Percentiles rank a stretch among this genome's conserved stretches.
Evolutionary conservation across 2,797 vertebrate species (phyloP).

Genomic region (Myotis daubentonii): DNA sequence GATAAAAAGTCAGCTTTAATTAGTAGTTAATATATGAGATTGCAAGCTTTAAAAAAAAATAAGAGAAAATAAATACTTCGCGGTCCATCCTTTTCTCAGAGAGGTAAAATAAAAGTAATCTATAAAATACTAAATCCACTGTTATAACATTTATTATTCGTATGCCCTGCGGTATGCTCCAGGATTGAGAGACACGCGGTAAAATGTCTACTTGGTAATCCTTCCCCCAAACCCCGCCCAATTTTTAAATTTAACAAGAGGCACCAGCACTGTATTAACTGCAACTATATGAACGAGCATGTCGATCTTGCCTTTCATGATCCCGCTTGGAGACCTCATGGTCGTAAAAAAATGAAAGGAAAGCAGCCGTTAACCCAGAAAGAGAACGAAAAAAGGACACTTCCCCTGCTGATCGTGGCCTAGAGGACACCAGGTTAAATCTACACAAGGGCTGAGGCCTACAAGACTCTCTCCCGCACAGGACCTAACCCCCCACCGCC

Average conservation of each 20-base stretch:
- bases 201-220: not conserved
- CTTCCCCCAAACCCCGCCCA: not conserved
- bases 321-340: not conserved
- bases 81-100: not conserved
- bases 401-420: not conserved
- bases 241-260: conserved; percentile 13
- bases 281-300: not conserved
- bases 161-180: conserved; percentile 22
- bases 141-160: not conserved
- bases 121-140: not conserved
- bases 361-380: conserved; percentile 58
- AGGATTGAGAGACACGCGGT: not conserved
- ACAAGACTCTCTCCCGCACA: not conserved
- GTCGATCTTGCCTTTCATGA: not conserved
- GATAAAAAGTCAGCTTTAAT: conserved; percentile 74
- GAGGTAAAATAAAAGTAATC: not conserved
- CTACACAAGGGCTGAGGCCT: conserved; percentile 15
- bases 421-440: not conserved
- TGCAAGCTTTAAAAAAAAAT: not conserved
- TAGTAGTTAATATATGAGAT: conserved; percentile 24
- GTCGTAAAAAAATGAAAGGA: conserved; percentile 26
- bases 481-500: not conserved
- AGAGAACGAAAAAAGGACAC: not conserved
- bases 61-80: not conserved
- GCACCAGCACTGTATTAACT: not conserved